phyloP scores from a whole-genome alignment of 2,797 vertebrate genomes.

The Acanthiza pusilla region DNA sequence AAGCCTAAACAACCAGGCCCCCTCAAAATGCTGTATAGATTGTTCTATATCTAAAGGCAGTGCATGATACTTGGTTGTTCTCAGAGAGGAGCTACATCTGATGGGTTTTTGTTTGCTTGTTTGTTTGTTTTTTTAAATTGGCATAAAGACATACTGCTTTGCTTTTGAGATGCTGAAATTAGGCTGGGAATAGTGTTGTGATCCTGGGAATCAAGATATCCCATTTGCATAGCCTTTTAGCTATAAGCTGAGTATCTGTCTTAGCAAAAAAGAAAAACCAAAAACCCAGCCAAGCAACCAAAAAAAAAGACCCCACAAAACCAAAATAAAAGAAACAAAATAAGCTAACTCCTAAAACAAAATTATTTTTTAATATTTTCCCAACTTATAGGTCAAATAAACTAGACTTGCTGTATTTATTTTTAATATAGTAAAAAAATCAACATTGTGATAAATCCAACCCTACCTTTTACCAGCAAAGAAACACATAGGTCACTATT shows the following conservation, averaged over 20 bases:
- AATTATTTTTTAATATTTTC: not conserved
- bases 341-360: not conserved
- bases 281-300: not conserved
- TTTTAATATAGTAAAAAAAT: not conserved
- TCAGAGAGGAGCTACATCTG: not conserved
- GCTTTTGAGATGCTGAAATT: not conserved
- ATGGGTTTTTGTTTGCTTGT: not conserved
- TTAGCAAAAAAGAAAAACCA: not conserved
- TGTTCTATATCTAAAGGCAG: not conserved
- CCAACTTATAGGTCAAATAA: not conserved
- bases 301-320: not conserved
- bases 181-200: not conserved
- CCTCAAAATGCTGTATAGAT: not conserved
- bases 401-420: not conserved
- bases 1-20: accelerated
- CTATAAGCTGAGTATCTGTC: not conserved
- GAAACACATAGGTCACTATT: not conserved
- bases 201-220: not conserved
- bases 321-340: not conserved
- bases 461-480: not conserved
- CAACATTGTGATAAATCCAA: not conserved
- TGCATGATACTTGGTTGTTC: not conserved
- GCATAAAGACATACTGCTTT: not conserved
- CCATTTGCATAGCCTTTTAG: not conserved
- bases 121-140: not conserved